phyloP scores from a whole-genome alignment of 2,888 invertebrate species.

The Chaetoderma sp. region DNA sequence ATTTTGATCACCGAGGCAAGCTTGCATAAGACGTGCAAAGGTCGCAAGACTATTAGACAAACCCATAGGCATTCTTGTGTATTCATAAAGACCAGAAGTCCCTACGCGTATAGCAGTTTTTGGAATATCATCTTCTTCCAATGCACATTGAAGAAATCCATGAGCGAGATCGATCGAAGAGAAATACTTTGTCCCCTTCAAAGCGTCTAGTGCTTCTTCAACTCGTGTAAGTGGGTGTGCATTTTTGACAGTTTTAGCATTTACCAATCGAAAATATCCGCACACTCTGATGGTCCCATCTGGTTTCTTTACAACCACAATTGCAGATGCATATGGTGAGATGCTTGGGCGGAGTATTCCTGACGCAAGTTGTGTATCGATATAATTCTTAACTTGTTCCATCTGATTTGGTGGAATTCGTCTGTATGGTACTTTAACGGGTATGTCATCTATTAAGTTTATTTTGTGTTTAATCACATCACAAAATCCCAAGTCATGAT shows the following conservation, averaged over 20 bases:
- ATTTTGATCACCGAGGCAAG: conserved; percentile 27
- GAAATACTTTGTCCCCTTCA: conserved; percentile 38
- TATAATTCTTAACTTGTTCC: conserved; percentile 28
- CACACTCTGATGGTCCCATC: conserved; percentile 38
- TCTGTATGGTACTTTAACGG: conserved; percentile 16
- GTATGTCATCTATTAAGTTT: not conserved
- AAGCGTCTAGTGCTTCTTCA: conserved; percentile 40
- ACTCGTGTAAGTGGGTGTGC: conserved; percentile 44
- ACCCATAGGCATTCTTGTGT: conserved; percentile 33
- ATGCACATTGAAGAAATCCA: conserved; percentile 44
- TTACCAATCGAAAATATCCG: conserved; percentile 43
- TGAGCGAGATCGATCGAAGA: conserved; percentile 40
- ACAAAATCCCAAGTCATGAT: conserved; percentile 14
- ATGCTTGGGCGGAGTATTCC: conserved; percentile 17
- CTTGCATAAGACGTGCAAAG: conserved; percentile 36
- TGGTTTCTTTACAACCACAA: conserved; percentile 40
- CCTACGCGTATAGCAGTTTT: conserved; percentile 43
- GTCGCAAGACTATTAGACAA: conserved; percentile 28
- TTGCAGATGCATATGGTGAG: conserved; percentile 38
- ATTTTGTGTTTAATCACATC: conserved; percentile 15
- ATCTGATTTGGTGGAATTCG: conserved; percentile 25
- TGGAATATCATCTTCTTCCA: conserved; percentile 35
- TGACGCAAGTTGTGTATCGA: conserved; percentile 15
- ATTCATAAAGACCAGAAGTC: conserved; percentile 37
- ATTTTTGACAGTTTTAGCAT: conserved; percentile 41